These are phyloP conservation scores for Zalophus californianus DNA, from an alignment of 2,797 vertebrate genomes.

Conservation along the genomic window DNA sequence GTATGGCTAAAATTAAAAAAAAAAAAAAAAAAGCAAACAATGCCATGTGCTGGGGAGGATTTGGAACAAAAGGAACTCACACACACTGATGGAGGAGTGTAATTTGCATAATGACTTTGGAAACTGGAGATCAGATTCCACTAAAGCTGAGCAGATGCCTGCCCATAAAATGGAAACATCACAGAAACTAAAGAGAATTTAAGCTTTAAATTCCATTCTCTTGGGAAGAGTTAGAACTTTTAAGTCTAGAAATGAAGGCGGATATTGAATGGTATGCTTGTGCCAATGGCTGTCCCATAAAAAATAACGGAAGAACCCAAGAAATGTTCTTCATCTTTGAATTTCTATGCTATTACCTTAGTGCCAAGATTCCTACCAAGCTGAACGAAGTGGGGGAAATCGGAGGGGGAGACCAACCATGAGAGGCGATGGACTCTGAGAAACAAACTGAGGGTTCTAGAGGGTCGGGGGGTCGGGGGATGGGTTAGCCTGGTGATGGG, in stretches of 20 bases:
- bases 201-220: neutral
- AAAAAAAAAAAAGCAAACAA: neutral
- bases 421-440: too few species aligned
- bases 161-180: neutral
- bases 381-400: too few species aligned
- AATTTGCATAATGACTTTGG: neutral
- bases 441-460: too few species aligned
- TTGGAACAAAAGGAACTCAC: neutral
- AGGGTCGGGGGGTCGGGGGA: too few species aligned
- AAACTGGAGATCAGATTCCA: neutral
- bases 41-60: neutral
- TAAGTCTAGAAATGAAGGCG: neutral
- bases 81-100: neutral
- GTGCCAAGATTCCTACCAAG: neutral
- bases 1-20: neutral
- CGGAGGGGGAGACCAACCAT: too few species aligned
- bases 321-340: neutral
- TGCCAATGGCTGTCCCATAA: neutral
- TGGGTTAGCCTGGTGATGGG: too few species aligned
- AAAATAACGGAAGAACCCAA: constrained; percentile 8
- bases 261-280: neutral
- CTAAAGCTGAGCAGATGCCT: neutral
- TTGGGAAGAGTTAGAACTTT: neutral
- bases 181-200: neutral
- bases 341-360: neutral